Conservation (phyloP, 2,888 invertebrate genomes). For the Ectemnius lituratus region DNA sequence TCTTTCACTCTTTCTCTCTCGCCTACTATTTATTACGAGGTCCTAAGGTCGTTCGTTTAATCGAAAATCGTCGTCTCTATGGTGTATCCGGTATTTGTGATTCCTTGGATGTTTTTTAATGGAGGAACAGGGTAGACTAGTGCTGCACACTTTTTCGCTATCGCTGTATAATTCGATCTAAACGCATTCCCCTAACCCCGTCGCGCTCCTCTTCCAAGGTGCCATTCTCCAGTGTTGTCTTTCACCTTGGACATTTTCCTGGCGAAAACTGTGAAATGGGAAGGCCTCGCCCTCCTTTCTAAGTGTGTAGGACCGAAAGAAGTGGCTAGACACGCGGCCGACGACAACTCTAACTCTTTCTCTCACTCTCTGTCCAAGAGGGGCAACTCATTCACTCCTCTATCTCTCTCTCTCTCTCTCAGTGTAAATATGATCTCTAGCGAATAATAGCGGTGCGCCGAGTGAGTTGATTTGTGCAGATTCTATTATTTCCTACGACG, state of each 20-base stretch:
- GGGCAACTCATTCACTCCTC: conserved; percentile 34
- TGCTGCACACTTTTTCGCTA: conserved; percentile 69
- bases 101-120: conserved; percentile 66
- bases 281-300: conserved; percentile 7
- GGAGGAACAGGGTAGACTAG: conserved; percentile 76
- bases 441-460: conserved; percentile 72
- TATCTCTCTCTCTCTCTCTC: conserved; percentile 52
- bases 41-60: conserved; percentile 34
- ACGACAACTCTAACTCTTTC: too few species aligned
- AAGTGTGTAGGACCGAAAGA: too few species aligned
- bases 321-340: too few species aligned
- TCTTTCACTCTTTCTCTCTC: too few species aligned
- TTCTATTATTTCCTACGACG: conserved; percentile 75
- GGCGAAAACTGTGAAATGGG: conserved; percentile 11
- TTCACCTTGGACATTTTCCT: conserved; percentile 15
- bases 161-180: conserved; percentile 53
- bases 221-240: neutral
- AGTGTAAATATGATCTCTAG: conserved; percentile 70
- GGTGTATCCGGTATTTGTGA: conserved; percentile 61
- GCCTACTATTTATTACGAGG: conserved; percentile 48
- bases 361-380: conserved; percentile 14
- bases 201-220: neutral
- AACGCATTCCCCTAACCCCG: conserved; percentile 12
- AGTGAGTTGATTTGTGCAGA: conserved; percentile 76
- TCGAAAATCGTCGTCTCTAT: conserved; percentile 57